Percentiles rank a stretch among this genome's conserved stretches.
These are phyloP conservation scores for Blennius ocellaris DNA, from an alignment of 2,113 vertebrate species.

Conservation along the genomic window DNA sequence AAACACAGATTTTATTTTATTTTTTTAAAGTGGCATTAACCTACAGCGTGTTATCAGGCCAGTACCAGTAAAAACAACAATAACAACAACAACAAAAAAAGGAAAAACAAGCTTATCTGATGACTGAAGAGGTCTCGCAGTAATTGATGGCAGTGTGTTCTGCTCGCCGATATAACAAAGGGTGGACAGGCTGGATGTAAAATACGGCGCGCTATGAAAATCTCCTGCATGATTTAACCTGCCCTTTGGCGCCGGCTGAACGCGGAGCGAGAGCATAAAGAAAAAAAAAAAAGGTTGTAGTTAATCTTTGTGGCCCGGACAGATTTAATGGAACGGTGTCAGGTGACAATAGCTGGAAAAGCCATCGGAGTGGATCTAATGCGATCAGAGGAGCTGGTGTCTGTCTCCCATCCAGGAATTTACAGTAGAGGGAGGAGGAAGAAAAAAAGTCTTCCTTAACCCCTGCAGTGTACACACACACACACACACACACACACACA, in stretches of 20 bases:
- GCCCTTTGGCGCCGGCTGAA: conserved; percentile 55
- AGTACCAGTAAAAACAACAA: too few species aligned
- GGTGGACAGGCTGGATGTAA: conserved; percentile 35
- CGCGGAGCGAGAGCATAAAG: conserved; percentile 68
- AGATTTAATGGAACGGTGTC: conserved; percentile 78
- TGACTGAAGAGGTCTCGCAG: conserved; percentile 34
- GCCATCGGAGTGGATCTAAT: conserved; percentile 74
- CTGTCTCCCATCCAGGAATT: conserved; percentile 61
- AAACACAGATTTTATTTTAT: too few species aligned
- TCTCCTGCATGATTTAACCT: conserved; percentile 70
- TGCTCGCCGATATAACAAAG: conserved; percentile 54
- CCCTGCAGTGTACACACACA: conserved; percentile 9
- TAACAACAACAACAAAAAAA: too few species aligned
- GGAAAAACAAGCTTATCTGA: conserved; percentile 17
- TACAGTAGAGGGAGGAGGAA: conserved; percentile 59
- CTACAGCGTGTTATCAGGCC: too few species aligned
- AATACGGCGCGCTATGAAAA: conserved; percentile 60
- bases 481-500: conserved; percentile 16
- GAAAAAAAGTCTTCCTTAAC: conserved; percentile 57
- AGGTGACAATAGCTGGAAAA: conserved; percentile 79
- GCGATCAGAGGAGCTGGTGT: conserved; percentile 67
- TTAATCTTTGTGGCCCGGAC: conserved; percentile 75
- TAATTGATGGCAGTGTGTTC: conserved; percentile 21
- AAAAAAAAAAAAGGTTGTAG: conserved; percentile 51
- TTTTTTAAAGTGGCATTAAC: background rate